phyloP scores from a whole-genome alignment of 2,113 vertebrate species.

The Platysternon megacephalum region DNA sequence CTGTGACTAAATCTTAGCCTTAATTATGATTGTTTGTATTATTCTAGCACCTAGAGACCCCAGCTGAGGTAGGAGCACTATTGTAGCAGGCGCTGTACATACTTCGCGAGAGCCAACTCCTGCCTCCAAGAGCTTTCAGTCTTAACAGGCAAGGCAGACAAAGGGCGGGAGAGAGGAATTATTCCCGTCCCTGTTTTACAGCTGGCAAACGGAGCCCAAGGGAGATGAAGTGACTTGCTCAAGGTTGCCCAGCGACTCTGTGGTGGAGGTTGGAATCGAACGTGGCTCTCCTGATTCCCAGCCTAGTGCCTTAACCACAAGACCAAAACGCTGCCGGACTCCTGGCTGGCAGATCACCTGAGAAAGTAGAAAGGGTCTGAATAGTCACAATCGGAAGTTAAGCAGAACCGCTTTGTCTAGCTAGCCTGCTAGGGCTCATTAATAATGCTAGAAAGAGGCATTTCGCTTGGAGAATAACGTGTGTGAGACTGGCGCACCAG shows the following conservation, averaged over 20 bases:
- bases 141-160: background rate
- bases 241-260: background rate
- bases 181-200: fast-evolving
- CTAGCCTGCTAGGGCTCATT: background rate
- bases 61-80: background rate
- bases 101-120: background rate
- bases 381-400: background rate
- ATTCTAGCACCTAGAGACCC: background rate
- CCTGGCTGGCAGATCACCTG: fast-evolving
- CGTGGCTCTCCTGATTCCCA: background rate
- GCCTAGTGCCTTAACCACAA: background rate
- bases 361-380: background rate
- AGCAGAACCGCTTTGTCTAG: background rate
- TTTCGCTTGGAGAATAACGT: background rate
- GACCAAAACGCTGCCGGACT: background rate
- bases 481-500: fast-evolving
- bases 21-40: background rate
- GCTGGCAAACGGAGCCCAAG: fast-evolving
- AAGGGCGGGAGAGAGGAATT: background rate
- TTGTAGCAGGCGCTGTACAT: fast-evolving
- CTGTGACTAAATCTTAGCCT: too few species aligned
- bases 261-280: background rate
- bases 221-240: fast-evolving
- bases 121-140: background rate
- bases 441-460: fast-evolving